Evolutionary conservation across 2,113 vertebrate species (phyloP), one percentile per base, ranked within the genome.

Genomic region (Oenanthe melanoleuca): DNA sequence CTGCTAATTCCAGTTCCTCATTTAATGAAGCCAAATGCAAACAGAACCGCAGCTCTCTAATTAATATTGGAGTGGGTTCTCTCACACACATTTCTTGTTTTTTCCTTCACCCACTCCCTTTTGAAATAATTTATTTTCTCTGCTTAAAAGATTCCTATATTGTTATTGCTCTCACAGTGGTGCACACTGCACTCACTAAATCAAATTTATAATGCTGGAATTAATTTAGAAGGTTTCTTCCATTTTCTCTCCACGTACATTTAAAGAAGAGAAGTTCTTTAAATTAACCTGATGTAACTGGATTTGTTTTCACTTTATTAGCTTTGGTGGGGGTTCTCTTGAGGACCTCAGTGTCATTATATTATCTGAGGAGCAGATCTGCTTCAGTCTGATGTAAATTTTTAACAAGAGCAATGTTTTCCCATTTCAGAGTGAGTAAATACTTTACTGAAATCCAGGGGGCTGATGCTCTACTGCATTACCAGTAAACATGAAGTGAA

Each of bases 261-360:
- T 95, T 86, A 65, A 96, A 95, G 88, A 86, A 88, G 73, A 91
- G 70, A 83, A 94, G 79, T 96, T 94, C 69, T 92, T 83, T 91
- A 91, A 90, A 89, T 93, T 89, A 96, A 87, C 93, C 95, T 88
- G 87, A 77, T 87, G 66, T 79, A 92, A 65, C 95, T 45, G 66
- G 90, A 95, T 94, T 97, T 92, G 95, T 94, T 95, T 96, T 95
- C 79, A 25, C 64, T 93, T 96, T 89, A 94, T 95, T 95, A 82
- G 86, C 91, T 93, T 94, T 93, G 85, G 88, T 96, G 74, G 91
- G 86, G 71, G 71, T 70, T 95, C 94, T 91, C 94, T 70, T 70
- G 94, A 78, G 92, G 82, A 83, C 80, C 55, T 88, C 28, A 5
- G 85, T 91, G 89, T 87, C 92, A 84, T 97, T 92, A 63, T 83